A percentile compares a stretch with the other conserved stretches of the same genome.
Conservation (phyloP, 2,113 vertebrate species). For the Centropus unirufus region DNA sequence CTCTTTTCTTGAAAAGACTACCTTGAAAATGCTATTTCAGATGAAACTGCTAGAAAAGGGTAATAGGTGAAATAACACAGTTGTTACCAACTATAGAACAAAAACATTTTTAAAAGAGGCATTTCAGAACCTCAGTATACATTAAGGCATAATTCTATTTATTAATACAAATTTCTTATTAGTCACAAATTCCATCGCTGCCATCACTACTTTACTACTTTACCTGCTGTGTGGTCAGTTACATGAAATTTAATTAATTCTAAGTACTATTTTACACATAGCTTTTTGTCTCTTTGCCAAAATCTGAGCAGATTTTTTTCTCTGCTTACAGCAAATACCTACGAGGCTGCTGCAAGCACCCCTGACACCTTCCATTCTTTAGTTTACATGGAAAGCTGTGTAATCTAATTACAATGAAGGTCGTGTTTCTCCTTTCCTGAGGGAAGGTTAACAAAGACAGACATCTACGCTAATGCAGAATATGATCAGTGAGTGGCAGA, state of each 20-base stretch:
- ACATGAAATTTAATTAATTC: neutral
- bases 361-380: conserved; percentile 8
- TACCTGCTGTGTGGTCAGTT: conserved; percentile 18
- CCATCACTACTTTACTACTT: conserved; percentile 2
- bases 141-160: neutral
- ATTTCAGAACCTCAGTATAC: neutral
- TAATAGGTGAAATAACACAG: neutral
- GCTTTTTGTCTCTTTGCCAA: conserved; percentile 23
- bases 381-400: neutral
- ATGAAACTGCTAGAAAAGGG: neutral
- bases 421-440: conserved; percentile 1
- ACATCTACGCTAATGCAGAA: conserved; percentile 1
- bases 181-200: conserved; percentile 37
- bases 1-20: neutral
- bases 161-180: conserved; percentile 15
- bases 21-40: neutral
- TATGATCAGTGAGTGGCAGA: neutral
- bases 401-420: neutral
- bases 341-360: neutral
- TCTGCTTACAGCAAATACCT: neutral
- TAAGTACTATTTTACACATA: neutral
- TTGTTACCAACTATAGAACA: neutral
- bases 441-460: conserved; percentile 49
- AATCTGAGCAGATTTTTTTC: conserved; percentile 17
- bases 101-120: neutral